These are phyloP conservation scores for Empis livida DNA, from an alignment of 2,888 invertebrate species.

Conservation along the genomic window DNA sequence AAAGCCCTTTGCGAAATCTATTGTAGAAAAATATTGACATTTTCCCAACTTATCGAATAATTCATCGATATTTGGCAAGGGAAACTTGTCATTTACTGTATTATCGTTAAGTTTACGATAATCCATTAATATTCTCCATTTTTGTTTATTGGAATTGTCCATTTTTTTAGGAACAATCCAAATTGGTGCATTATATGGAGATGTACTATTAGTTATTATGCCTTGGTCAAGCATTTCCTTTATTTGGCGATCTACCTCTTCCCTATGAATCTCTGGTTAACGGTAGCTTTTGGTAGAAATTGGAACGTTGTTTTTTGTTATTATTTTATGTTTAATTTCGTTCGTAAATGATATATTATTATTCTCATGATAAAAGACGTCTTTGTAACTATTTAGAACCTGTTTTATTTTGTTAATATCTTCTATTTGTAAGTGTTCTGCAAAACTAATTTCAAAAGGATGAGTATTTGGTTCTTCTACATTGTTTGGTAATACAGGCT, in stretches of 20 bases:
- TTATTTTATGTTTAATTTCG: background rate
- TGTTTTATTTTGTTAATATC: background rate
- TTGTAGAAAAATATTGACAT: constrained; percentile 13
- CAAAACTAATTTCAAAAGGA: background rate
- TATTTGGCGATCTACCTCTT: background rate
- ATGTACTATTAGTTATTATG: background rate
- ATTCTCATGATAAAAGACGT: background rate
- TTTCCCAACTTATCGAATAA: constrained; percentile 16
- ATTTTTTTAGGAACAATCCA: constrained; percentile 14
- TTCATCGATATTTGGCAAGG: constrained; percentile 15
- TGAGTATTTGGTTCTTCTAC: background rate
- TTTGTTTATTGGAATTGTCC: constrained; percentile 1
- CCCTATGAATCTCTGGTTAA: background rate
- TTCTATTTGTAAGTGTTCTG: background rate
- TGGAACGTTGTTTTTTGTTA: background rate
- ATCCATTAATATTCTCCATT: constrained; percentile 3
- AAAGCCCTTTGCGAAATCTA: constrained; percentile 18
- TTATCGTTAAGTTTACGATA: constrained; percentile 9
- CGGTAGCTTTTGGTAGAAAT: background rate
- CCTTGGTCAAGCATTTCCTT: too few species aligned
- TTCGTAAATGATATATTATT: background rate
- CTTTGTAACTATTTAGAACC: background rate
- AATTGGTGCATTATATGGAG: constrained; percentile 14
- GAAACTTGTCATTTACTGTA: constrained; percentile 14
- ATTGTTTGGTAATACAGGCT: background rate